Evolutionary conservation across 2,888 invertebrate genomes (phyloP), one percentile per base, ranked within the genome.

Genomic region (Tanaodytes sp.): DNA sequence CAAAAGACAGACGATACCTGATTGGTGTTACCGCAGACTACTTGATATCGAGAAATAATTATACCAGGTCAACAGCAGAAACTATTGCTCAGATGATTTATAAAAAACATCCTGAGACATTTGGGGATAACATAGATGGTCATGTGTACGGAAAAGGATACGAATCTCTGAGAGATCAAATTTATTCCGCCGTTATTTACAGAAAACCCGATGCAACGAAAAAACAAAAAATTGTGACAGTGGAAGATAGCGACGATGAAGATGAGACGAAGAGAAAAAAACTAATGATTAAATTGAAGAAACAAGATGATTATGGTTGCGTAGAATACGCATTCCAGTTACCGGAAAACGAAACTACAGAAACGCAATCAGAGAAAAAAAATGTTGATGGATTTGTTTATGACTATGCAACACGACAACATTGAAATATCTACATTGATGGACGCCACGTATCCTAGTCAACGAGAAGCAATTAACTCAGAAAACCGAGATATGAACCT

Each of bases 401-500:
- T 1, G 8, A 4, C 8, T 4, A 1, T 27, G 11, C 12, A 33
- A 14, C 12, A 20, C 1, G 15, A 49, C 6, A 3, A 12, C n/a
- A 3, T 1, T 9, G 46, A 51, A 9, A 11, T 70, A 8, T 18
- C 6, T 1, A 14, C 15, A 9, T 46, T 69, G 6, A 59, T 69
- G 59, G 9, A 33, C 11, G 45, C 54, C 0, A 69, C 69, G 0
- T 69, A 69, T 36, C 15, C 59, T n/a, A 61, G 54, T 2, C 55
- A 48, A 27, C 33, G 69, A 1, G 23, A 20, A 11, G 5, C 11
- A 11, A 48, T 69, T 8, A 70, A 64, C 52, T 31, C 5, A 1
- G 1, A 9, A 9, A 20, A 27, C 3, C 20, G 62, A 19, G 27
- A 57, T 30, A 2, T 62, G 15, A 2, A 2, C 1, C 1, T 8